Percentiles rank a stretch among this genome's conserved stretches.
Conservation (phyloP, 2,797 vertebrate genomes). For the Delichon dasypus region DNA sequence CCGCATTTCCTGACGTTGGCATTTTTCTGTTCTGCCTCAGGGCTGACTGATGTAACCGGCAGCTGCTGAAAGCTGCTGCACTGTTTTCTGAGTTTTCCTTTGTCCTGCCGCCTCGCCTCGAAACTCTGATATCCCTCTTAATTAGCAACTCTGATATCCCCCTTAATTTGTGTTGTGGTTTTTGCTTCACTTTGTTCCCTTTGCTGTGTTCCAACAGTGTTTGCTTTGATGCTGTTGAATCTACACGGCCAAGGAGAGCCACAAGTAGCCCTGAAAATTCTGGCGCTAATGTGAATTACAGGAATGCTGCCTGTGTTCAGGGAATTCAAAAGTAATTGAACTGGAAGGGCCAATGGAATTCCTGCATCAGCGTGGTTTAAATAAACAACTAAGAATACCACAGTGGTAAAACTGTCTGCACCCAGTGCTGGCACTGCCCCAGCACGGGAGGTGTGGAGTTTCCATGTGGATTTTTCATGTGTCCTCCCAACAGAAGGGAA, state of each 20-base stretch:
- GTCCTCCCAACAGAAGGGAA: background rate
- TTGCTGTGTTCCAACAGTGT: background rate
- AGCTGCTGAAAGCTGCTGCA: conserved; percentile 9
- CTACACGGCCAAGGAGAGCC: background rate
- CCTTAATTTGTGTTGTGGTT: background rate
- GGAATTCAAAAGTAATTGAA: conserved; percentile 34
- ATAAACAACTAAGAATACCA: conserved; percentile 27
- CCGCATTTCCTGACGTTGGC: background rate
- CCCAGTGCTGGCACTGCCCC: background rate
- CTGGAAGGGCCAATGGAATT: conserved; percentile 50
- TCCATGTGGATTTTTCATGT: background rate
- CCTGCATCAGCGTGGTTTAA: background rate
- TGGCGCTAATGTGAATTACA: background rate
- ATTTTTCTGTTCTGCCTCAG: background rate
- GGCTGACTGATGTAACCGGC: conserved; percentile 37
- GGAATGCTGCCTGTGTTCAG: background rate
- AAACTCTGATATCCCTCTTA: background rate
- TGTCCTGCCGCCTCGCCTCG: background rate
- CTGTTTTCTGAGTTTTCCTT: background rate
- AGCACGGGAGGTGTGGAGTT: background rate
- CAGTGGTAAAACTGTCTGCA: background rate
- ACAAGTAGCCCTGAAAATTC: background rate
- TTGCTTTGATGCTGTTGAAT: background rate
- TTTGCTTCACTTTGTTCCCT: background rate
- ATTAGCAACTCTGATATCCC: background rate